Conservation (phyloP, 2,113 vertebrate species). For the Apaloderma vittatum region DNA sequence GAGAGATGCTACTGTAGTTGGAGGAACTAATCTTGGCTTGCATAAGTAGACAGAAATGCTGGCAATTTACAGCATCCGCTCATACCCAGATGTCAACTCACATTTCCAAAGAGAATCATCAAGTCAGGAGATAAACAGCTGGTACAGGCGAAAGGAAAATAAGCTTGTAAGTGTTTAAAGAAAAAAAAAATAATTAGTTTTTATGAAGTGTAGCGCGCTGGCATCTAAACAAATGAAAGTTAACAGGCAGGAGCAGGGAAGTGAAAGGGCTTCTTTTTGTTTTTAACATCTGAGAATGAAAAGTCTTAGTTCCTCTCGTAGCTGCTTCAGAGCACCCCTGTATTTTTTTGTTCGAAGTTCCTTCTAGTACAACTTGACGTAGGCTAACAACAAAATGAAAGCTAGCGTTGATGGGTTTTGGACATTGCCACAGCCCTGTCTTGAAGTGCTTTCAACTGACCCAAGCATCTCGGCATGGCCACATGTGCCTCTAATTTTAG, state of each 20-base stretch:
- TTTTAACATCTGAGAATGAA: neutral
- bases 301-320: neutral
- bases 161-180: slow-evolving; percentile 69
- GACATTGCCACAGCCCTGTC: neutral
- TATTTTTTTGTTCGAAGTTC: neutral
- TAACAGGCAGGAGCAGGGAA: slow-evolving; percentile 9
- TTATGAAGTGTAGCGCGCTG: slow-evolving; percentile 46
- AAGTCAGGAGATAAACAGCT: slow-evolving; percentile 71
- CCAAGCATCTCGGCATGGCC: too few relatives aligned
- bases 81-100: slow-evolving; percentile 64
- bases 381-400: neutral
- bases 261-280: neutral
- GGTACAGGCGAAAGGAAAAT: slow-evolving; percentile 56
- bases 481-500: neutral
- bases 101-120: slow-evolving; percentile 69
- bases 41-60: slow-evolving; percentile 68
- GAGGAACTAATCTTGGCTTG: slow-evolving; percentile 62
- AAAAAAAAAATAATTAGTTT: slow-evolving; percentile 63
- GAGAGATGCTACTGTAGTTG: slow-evolving; percentile 39
- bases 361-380: neutral
- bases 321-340: neutral
- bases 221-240: slow-evolving; percentile 56
- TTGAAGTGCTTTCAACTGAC: neutral
- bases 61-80: slow-evolving; percentile 66
- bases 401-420: neutral